Base-by-base conservation (phyloP, 2,113 vertebrate species). In the Neotoma lepida region DNA sequence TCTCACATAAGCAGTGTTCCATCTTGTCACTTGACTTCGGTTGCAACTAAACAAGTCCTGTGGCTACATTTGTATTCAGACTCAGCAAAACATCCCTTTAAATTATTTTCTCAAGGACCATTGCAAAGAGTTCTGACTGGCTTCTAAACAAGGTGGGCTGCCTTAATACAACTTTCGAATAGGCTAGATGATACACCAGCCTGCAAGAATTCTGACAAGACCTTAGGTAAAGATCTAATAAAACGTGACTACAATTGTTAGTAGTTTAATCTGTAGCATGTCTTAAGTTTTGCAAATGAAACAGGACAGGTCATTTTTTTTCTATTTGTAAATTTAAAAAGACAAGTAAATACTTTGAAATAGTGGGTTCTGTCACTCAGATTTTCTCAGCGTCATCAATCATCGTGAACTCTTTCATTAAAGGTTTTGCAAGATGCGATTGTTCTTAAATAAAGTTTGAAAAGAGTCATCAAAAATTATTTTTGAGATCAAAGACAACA, bases 61-160 rank as follows among this genome's bases (percentile, higher is more conserved):
- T 70, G 95, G 95, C 97, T 96, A 97, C 96, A 96, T 97, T 98
- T 97, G 88, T 82, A 96, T 98, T 97, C 97, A 94, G 85, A 96
- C 95, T 96, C 93, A 95, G 96, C 96, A 97, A 97, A 97, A 96
- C 94, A 88, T 90, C 97, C 82, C 41, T 94, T 95, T 0, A 2
- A 95, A 97, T 90, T 96, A 96, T 77, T 96, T 94, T 96, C 94
- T 97, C 54, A 58, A 89, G 56, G 35, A 88, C 28, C 68, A 81
- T 95, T 95, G 95, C 74, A 90, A 94, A 95, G 93, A 95, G 51
- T n/a, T 92, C 80, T 93, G 95, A 89, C 93, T 86, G 80, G 2
- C 51, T 96, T 86, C 46, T 14, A 93, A 95, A 95, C 10, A 96
- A 89, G 80, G 6, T 24, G 96, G 4, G 18, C 35, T 78, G 35